A percentile compares a stretch with the other conserved stretches of the same genome.
phyloP scores from a whole-genome alignment of 2,888 invertebrate genomes.

The Empis livida region DNA sequence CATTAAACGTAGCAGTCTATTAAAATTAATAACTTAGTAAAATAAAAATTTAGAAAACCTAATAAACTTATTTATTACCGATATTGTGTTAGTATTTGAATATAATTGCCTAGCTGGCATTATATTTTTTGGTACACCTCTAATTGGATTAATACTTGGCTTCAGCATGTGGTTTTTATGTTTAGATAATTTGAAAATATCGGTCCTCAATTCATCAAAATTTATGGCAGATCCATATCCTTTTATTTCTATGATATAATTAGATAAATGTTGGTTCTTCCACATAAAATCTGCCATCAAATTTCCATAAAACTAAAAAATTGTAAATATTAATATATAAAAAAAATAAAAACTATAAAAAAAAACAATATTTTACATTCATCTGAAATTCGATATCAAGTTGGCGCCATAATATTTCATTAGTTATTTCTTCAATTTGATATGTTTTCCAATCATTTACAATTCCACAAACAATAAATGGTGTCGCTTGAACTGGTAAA shows the following conservation, averaged over 20 bases:
- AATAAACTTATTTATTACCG: too few relatives aligned
- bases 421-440: slow-evolving; percentile 7
- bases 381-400: background rate
- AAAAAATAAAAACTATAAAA: too few relatives aligned
- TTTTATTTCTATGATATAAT: slow-evolving; percentile 4
- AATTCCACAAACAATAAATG: slow-evolving; percentile 9
- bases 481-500: slow-evolving; percentile 4
- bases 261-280: slow-evolving; percentile 3
- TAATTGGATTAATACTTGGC: too few relatives aligned
- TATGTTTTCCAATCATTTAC: slow-evolving; percentile 6
- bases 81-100: background rate
- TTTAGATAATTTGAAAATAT: background rate
- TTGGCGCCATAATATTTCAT: background rate
- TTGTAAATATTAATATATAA: too few relatives aligned
- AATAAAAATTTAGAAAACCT: too few relatives aligned
- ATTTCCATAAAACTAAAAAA: too few relatives aligned
- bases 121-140: background rate
- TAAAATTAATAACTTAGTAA: too few relatives aligned
- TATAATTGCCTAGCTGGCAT: background rate
- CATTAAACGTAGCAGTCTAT: background rate
- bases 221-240: background rate
- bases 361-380: too few relatives aligned
- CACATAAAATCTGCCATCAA: slow-evolving; percentile 2
- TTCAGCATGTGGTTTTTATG: too few relatives aligned
- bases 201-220: background rate